Evolutionary conservation across 2,113 vertebrate species (phyloP).

Genomic region (Rutilus rutilus): DNA sequence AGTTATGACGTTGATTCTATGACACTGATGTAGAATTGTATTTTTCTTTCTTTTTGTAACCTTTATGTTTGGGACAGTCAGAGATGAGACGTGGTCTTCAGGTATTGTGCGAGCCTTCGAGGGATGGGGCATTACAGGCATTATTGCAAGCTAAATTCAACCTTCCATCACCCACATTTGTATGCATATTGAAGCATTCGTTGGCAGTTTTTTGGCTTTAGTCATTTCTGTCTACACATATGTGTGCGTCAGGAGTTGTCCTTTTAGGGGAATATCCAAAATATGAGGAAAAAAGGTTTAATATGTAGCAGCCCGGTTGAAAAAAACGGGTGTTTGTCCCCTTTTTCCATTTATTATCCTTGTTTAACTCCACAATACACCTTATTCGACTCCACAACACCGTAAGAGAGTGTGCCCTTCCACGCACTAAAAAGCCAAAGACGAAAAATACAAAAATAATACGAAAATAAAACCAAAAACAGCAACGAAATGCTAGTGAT

Average conservation of each 20-base stretch:
- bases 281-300: not conserved
- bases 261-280: not conserved
- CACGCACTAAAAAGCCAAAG: too few relatives aligned
- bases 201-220: not conserved
- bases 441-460: too few relatives aligned
- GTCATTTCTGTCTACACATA: not conserved
- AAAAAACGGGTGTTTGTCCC: too few relatives aligned
- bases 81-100: not conserved
- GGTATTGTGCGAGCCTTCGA: not conserved
- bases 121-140: too few relatives aligned
- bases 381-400: too few relatives aligned
- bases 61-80: not conserved
- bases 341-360: too few relatives aligned
- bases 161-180: not conserved
- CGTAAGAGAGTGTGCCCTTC: too few relatives aligned
- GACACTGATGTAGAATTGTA: not conserved
- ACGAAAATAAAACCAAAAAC: too few relatives aligned
- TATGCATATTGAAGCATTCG: not conserved
- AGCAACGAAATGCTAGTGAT: too few relatives aligned
- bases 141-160: not conserved
- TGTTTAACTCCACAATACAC: too few relatives aligned
- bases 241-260: not conserved
- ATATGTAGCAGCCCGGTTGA: too few relatives aligned
- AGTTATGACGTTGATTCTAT: not conserved
- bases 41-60: not conserved